Conservation (phyloP, 2,888 invertebrate genomes). For the Kuschelorhynchus macadamiae region DNA sequence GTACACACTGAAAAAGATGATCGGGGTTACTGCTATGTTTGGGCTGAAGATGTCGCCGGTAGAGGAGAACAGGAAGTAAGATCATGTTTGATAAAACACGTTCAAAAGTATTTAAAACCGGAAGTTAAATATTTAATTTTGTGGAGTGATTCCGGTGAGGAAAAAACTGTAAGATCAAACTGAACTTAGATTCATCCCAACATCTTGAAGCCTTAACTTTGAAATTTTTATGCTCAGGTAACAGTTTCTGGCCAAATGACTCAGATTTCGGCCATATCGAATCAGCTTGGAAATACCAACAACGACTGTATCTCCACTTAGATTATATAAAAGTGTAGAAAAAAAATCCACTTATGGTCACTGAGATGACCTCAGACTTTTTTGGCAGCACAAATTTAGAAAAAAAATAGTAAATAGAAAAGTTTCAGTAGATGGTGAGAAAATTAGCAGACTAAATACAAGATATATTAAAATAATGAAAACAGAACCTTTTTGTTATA, state of each 20-base stretch:
- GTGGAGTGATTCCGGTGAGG: constrained; percentile 22
- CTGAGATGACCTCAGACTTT: constrained; percentile 24
- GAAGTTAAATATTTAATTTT: constrained; percentile 33
- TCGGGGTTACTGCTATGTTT: constrained; percentile 46
- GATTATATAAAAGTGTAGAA: constrained; percentile 50
- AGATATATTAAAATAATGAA: constrained; percentile 23
- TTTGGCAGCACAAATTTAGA: constrained; percentile 12
- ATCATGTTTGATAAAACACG: constrained; percentile 49
- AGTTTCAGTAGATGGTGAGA: constrained; percentile 24
- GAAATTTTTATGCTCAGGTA: constrained; percentile 46
- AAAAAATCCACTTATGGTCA: constrained; percentile 44
- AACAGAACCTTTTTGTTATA: constrained; percentile 17
- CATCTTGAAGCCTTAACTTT: constrained; percentile 12
- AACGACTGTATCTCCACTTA: constrained; percentile 41
- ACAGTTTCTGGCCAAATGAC: constrained; percentile 53
- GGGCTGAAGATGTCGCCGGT: constrained; percentile 18
- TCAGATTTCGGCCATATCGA: constrained; percentile 53
- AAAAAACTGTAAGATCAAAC: constrained; percentile 16
- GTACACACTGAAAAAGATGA: constrained; percentile 53
- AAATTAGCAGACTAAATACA: constrained; percentile 33
- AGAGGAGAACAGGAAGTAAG: constrained; percentile 43
- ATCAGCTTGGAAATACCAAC: constrained; percentile 50
- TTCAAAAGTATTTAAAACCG: constrained; percentile 28
- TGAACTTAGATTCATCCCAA: constrained; percentile 16
- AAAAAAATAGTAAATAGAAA: constrained; percentile 24